Conservation (phyloP, 2,797 vertebrate species). For the Clarias platycephalus region DNA sequence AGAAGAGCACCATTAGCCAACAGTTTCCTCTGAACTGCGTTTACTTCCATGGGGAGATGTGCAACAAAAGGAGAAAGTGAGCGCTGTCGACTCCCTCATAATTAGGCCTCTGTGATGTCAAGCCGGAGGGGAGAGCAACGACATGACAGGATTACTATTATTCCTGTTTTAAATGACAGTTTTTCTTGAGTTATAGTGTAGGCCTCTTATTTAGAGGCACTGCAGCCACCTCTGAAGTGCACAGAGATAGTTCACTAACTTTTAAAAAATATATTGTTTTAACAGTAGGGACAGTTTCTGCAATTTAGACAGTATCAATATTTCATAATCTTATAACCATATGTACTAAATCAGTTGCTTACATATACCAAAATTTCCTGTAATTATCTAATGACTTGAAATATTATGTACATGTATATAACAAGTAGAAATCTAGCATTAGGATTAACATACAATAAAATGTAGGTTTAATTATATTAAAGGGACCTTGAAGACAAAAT, state of each 20-base stretch:
- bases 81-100: slow-evolving; percentile 53
- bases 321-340: slow-evolving; percentile 7
- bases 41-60: slow-evolving; percentile 38
- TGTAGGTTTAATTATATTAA: slow-evolving; percentile 16
- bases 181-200: slow-evolving; percentile 53
- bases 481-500: slow-evolving; percentile 65
- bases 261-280: background rate
- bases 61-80: slow-evolving; percentile 45
- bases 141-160: slow-evolving; percentile 62
- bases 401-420: slow-evolving; percentile 30
- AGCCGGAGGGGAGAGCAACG: slow-evolving; percentile 54
- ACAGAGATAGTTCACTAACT: slow-evolving; percentile 36
- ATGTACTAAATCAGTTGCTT: background rate
- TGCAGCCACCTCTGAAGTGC: slow-evolving; percentile 59
- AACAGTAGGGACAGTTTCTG: slow-evolving; percentile 5
- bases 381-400: background rate
- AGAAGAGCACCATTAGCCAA: slow-evolving; percentile 9
- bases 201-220: slow-evolving; percentile 51
- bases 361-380: background rate
- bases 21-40: slow-evolving; percentile 28
- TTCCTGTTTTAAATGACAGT: slow-evolving; percentile 63
- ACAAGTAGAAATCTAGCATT: slow-evolving; percentile 52
- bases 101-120: slow-evolving; percentile 63
- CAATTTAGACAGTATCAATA: slow-evolving; percentile 6
- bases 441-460: slow-evolving; percentile 18